phyloP scores from a whole-genome alignment of 1,140 invertebrate species.

The Brachionus plicatilis region DNA sequence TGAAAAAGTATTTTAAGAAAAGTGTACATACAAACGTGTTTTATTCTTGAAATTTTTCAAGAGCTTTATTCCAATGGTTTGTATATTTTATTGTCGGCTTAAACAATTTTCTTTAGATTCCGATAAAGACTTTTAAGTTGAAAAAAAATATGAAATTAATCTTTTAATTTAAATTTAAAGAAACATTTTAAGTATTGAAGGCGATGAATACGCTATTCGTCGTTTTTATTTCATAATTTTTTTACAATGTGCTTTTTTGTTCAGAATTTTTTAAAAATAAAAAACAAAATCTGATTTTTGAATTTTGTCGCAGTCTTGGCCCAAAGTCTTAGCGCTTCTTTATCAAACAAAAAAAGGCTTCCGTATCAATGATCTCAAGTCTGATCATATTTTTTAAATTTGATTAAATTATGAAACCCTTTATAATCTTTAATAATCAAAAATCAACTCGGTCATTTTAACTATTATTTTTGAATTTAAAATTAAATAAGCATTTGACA shows the following conservation, averaged over 20 bases:
- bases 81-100: not conserved
- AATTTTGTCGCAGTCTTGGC: not conserved
- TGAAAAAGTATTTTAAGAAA: not conserved
- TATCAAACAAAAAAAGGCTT: not conserved
- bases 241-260: no score
- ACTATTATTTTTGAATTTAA: not conserved
- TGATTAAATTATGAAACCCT: not conserved
- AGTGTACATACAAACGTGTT: not conserved
- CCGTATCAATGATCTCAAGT: not conserved
- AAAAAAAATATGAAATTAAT: not conserved
- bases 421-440: not conserved
- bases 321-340: not conserved
- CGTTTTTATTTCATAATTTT: not conserved
- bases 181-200: not conserved
- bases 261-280: no score
- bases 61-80: not conserved
- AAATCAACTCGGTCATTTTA: not conserved
- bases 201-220: not conserved
- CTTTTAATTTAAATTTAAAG: not conserved
- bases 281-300: not conserved
- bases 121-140: not conserved
- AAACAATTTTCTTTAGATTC: constrained; percentile 13
- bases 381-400: not conserved
- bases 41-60: not conserved
- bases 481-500: not conserved